Evolutionary conservation across 2,888 invertebrate genomes (phyloP).

Genomic region (Ctena decussata): DNA sequence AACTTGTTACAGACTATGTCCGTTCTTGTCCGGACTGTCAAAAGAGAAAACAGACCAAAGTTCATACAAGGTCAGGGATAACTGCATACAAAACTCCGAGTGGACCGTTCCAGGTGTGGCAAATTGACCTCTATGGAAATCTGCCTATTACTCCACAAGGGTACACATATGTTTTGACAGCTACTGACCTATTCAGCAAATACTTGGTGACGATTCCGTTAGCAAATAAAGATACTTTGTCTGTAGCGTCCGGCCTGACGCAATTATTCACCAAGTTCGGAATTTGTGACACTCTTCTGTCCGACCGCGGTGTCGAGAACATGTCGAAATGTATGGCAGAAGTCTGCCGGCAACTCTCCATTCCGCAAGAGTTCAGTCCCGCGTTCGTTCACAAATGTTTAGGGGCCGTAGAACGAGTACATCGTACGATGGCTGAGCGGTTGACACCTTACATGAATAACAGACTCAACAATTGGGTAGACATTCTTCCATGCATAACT

Average conservation of each 20-base stretch:
- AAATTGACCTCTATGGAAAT: conserved; percentile 43
- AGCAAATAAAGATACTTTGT: too few relatives aligned
- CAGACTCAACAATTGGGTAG: too few relatives aligned
- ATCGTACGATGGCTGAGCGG: too few relatives aligned
- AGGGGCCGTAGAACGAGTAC: too few relatives aligned
- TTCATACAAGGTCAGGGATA: conserved; percentile 21
- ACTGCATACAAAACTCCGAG: conserved; percentile 27
- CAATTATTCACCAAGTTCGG: conserved; percentile 29
- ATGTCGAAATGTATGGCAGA: too few relatives aligned
- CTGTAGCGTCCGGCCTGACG: conserved; percentile 19
- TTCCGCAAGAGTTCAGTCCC: too few relatives aligned
- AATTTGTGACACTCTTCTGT: conserved; percentile 30
- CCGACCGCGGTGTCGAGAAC: neutral
- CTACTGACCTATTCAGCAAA: conserved; percentile 29
- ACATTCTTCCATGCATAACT: too few relatives aligned
- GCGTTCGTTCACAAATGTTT: too few relatives aligned
- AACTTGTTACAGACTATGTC: conserved; percentile 26
- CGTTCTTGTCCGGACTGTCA: conserved; percentile 40
- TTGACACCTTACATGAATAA: too few relatives aligned
- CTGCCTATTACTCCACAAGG: conserved; percentile 25
- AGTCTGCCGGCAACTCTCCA: too few relatives aligned
- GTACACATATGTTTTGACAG: conserved; percentile 27
- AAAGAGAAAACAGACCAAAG: conserved; percentile 25
- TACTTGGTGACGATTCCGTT: conserved; percentile 19
- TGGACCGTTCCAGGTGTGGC: conserved; percentile 32